Conservation (phyloP, 2,113 vertebrate species). For the Ctenodactylus gundi region DNA sequence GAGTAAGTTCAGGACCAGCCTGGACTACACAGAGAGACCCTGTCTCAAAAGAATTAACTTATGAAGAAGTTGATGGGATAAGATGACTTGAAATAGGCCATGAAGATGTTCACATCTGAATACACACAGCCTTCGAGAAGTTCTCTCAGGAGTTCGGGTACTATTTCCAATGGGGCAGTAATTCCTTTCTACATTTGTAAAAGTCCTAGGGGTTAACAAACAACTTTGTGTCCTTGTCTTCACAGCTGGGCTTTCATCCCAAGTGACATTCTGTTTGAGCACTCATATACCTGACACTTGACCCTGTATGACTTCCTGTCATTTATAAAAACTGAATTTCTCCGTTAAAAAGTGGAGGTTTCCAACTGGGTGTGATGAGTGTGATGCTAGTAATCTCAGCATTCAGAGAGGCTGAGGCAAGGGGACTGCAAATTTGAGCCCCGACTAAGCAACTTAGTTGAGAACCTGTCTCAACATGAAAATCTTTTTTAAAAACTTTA, state of each 20-base stretch:
- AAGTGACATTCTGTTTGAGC: background rate
- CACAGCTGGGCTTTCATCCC: background rate
- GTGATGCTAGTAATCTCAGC: too few relatives aligned
- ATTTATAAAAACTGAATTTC: constrained; percentile 19
- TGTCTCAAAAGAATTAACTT: too few relatives aligned
- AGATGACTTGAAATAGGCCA: constrained; percentile 16
- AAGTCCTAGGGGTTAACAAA: constrained; percentile 1
- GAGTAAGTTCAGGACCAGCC: too few relatives aligned
- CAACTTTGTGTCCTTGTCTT: background rate
- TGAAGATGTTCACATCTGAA: background rate
- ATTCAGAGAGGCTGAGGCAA: too few relatives aligned
- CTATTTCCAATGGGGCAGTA: background rate
- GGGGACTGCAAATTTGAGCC: too few relatives aligned
- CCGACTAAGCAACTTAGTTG: too few relatives aligned
- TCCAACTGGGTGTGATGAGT: too few relatives aligned
- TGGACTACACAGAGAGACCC: too few relatives aligned
- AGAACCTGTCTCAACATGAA: too few relatives aligned
- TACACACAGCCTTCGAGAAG: background rate
- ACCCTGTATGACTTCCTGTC: background rate
- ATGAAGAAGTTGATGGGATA: too few relatives aligned
- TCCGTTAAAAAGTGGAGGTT: constrained; percentile 53
- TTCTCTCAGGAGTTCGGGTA: background rate
- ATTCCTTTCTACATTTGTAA: background rate
- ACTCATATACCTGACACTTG: background rate
- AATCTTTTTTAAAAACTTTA: too few relatives aligned